These are phyloP conservation scores for Drosophila parvula DNA, from an alignment of 1,140 invertebrate genomes.

Conservation along the genomic window DNA sequence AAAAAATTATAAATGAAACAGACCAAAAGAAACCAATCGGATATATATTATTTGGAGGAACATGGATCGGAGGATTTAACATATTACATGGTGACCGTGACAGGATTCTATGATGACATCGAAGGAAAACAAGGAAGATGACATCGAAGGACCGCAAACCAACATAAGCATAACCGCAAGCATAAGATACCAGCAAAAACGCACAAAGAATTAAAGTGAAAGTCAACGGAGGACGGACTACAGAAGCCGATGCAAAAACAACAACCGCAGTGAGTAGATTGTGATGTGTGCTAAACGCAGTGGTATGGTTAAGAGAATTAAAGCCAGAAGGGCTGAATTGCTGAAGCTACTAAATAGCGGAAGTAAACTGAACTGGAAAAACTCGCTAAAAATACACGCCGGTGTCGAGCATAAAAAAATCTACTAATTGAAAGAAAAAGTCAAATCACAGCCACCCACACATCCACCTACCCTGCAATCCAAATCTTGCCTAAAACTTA, in stretches of 20 bases:
- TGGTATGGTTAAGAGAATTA: constrained; percentile 6
- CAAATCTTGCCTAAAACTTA: too few relatives aligned
- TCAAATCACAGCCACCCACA: too few relatives aligned
- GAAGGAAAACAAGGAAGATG: too few relatives aligned
- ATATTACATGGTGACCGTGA: too few relatives aligned
- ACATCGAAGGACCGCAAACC: too few relatives aligned
- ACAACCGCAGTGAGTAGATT: neutral
- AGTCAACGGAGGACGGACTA: neutral
- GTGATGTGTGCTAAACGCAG: constrained; percentile 13
- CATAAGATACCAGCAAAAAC: neutral
- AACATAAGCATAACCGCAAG: too few relatives aligned
- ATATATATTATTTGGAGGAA: too few relatives aligned
- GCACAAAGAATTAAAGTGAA: neutral
- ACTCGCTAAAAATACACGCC: constrained; percentile 6
- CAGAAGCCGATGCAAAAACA: constrained; percentile 1
- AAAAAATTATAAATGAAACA: too few relatives aligned
- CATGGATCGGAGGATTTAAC: too few relatives aligned
- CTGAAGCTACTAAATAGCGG: constrained; percentile 6
- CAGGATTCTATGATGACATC: too few relatives aligned
- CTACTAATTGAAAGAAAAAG: neutral
- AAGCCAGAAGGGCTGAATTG: too few relatives aligned
- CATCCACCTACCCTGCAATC: constrained; percentile 2
- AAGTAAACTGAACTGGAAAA: neutral
- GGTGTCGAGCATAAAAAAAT: neutral
- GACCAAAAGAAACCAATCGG: too few relatives aligned